These are phyloP conservation scores for Balanococcus diminutus DNA, from an alignment of 2,888 invertebrate genomes.

Conservation along the genomic window DNA sequence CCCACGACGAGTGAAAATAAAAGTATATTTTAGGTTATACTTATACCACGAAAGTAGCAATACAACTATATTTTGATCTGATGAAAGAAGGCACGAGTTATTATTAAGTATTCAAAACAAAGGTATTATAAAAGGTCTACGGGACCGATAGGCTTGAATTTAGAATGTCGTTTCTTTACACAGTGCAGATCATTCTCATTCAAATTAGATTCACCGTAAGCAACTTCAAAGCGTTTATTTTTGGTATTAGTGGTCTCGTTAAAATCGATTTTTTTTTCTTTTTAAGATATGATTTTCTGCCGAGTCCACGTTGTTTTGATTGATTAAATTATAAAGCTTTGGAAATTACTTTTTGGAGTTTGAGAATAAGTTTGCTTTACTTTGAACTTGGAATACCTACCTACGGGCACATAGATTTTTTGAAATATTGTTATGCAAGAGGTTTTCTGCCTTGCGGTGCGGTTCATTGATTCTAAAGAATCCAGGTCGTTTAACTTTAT, in stretches of 20 bases:
- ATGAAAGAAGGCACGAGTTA: neutral
- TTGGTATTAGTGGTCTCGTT: neutral
- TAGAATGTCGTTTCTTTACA: neutral
- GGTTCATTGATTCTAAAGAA: too few species aligned
- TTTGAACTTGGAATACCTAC: neutral
- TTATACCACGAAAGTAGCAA: neutral
- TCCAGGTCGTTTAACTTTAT: too few species aligned
- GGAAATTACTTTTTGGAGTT: neutral
- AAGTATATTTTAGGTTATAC: neutral
- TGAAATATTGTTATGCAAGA: neutral
- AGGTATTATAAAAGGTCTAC: neutral
- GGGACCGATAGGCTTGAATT: neutral
- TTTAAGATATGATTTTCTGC: neutral
- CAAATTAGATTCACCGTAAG: conserved; percentile 13
- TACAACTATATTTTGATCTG: neutral
- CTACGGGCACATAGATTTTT: neutral
- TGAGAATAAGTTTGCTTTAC: neutral
- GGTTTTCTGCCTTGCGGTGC: too few species aligned
- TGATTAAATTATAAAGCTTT: neutral
- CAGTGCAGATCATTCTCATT: neutral
- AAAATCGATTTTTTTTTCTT: neutral
- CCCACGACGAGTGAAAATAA: too few species aligned
- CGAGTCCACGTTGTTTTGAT: neutral
- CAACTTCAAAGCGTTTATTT: conserved; percentile 17
- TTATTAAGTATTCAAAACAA: neutral